phyloP scores from a whole-genome alignment of 2,113 vertebrate species.

The Martes martes region DNA sequence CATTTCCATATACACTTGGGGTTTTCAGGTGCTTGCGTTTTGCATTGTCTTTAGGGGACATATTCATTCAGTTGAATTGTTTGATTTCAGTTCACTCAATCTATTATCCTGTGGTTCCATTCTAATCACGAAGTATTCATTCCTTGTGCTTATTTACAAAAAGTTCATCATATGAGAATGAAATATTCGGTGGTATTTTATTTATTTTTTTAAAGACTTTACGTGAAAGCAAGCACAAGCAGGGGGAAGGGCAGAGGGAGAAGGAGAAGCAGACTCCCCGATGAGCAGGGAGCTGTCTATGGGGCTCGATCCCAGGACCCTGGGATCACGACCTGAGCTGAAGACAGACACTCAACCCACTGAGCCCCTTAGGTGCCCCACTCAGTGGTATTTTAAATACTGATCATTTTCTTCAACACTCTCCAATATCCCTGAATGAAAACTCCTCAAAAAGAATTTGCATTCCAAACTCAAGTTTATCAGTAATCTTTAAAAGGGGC shows the following conservation, averaged over 20 bases:
- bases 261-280: background rate
- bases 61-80: background rate
- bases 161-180: background rate
- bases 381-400: constrained; percentile 32
- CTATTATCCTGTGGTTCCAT: background rate
- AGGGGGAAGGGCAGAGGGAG: background rate
- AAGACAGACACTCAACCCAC: too few species aligned
- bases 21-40: background rate
- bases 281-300: background rate
- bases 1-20: background rate
- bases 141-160: constrained; percentile 6
- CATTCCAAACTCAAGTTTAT: background rate
- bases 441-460: background rate
- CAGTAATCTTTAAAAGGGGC: background rate
- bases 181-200: constrained; percentile 32
- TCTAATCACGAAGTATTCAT: constrained; percentile 6
- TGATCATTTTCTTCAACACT: constrained; percentile 10
- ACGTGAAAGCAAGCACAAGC: background rate
- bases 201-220: background rate
- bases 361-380: background rate
- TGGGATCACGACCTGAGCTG: too few species aligned
- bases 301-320: too few species aligned
- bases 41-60: background rate
- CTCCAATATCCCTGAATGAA: background rate
- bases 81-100: background rate